Conservation (phyloP, 2,888 invertebrate genomes). For the Schrankia costaestrigalis region DNA sequence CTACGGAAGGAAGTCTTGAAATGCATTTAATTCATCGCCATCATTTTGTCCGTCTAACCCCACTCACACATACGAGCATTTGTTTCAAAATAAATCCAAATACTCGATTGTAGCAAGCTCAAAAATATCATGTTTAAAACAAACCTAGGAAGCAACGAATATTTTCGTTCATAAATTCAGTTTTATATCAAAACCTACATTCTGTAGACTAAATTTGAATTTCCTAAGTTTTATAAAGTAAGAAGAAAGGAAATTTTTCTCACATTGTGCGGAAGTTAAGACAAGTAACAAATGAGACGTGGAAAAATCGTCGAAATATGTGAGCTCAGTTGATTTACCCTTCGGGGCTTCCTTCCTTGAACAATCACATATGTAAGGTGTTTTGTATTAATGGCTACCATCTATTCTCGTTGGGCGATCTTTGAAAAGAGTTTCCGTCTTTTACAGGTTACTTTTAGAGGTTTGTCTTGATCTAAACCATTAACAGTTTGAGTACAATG, state of each 20-base stretch:
- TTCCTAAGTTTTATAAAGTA: slow-evolving; percentile 44
- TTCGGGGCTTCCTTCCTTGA: slow-evolving; percentile 38
- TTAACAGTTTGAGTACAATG: too few species aligned
- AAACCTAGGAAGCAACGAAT: too few species aligned
- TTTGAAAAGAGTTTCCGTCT: slow-evolving; percentile 15
- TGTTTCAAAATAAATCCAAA: too few species aligned
- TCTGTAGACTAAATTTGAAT: slow-evolving; percentile 41
- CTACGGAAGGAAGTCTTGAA: too few species aligned
- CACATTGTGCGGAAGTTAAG: slow-evolving; percentile 60
- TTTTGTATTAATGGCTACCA: slow-evolving; percentile 52
- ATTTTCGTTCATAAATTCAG: too few species aligned
- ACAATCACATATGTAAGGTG: slow-evolving; percentile 35
- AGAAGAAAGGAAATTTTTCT: slow-evolving; percentile 50
- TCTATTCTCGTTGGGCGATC: slow-evolving; percentile 44
- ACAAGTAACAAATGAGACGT: slow-evolving; percentile 69
- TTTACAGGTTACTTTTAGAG: background rate
- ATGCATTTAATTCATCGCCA: too few species aligned
- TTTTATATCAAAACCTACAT: too few species aligned
- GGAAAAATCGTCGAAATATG: slow-evolving; percentile 71
- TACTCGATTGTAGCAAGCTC: too few species aligned
- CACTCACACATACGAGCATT: too few species aligned
- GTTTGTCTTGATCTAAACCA: too few species aligned
- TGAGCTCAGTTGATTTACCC: slow-evolving; percentile 66
- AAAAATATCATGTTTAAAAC: too few species aligned
- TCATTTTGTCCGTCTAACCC: too few species aligned